A percentile compares a stretch with the other conserved stretches of the same genome.
These are phyloP conservation scores for Drosophila mojavensis DNA, from an alignment of 1,140 invertebrate species.

Conservation along the genomic window DNA sequence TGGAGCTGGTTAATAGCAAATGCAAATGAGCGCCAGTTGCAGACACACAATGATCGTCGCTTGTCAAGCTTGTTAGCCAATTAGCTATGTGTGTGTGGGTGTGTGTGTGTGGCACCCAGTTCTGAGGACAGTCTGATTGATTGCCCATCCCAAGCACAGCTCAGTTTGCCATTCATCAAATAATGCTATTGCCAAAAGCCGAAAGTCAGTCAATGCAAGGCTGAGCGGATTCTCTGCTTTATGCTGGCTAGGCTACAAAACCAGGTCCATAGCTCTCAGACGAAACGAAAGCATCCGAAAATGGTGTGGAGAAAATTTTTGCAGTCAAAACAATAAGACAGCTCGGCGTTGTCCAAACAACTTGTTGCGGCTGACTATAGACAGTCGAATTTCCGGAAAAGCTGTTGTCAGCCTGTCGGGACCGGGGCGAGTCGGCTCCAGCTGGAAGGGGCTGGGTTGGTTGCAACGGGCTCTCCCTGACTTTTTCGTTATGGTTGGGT, in stretches of 20 bases:
- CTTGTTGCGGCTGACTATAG: constrained; percentile 52
- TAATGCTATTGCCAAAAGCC: not conserved
- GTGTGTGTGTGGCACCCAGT: constrained; percentile 35
- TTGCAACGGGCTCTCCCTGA: too few relatives aligned
- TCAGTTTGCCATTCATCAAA: constrained; percentile 46
- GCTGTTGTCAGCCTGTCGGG: constrained; percentile 11
- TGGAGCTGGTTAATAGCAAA: constrained; percentile 12
- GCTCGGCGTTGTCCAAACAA: constrained; percentile 48
- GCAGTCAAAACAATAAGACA: constrained; percentile 74
- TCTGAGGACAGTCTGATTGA: constrained; percentile 60
- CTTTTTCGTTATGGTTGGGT: not conserved
- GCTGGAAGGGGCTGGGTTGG: too few relatives aligned
- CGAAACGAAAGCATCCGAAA: constrained; percentile 38
- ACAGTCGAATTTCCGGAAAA: constrained; percentile 26
- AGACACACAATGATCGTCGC: not conserved
- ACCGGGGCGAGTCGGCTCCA: not conserved
- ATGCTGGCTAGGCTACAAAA: constrained; percentile 26
- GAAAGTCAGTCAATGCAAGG: constrained; percentile 4
- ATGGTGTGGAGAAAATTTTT: constrained; percentile 73
- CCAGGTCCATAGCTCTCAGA: constrained; percentile 43
- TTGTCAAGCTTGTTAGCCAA: constrained; percentile 43
- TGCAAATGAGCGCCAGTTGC: constrained; percentile 49
- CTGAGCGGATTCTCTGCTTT: constrained; percentile 49
- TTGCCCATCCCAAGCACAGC: constrained; percentile 33
- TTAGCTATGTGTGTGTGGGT: constrained; percentile 39